Conservation (phyloP, 1,140 invertebrate genomes). For the Apis cerana region DNA sequence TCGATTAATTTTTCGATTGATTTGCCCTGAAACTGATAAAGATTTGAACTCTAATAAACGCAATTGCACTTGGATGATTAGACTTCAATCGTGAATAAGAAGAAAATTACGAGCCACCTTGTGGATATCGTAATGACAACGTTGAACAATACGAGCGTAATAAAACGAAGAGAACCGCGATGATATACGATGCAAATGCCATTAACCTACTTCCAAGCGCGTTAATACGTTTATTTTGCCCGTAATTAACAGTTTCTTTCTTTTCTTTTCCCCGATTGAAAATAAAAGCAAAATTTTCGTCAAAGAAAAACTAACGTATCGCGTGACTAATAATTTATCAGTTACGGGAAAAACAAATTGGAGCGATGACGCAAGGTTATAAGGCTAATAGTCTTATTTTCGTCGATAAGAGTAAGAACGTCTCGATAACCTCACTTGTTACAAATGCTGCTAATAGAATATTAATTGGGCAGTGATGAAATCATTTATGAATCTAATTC, state of each 20-base stretch:
- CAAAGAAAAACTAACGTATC: no score
- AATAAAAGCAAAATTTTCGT: not conserved
- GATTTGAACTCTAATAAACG: no score
- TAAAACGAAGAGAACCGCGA: conserved; percentile 6
- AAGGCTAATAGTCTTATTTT: not conserved
- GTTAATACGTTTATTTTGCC: not conserved
- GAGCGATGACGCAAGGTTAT: not conserved
- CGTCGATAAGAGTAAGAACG: not conserved
- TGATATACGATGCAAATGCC: not conserved
- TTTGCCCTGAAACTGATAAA: no score
- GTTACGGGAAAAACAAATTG: no score
- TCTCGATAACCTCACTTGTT: not conserved
- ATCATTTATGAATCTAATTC: no score
- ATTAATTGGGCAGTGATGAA: not conserved
- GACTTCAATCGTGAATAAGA: not conserved
- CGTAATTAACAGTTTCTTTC: not conserved
- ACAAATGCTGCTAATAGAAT: not conserved
- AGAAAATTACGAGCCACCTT: conserved; percentile 2
- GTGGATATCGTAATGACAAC: not conserved
- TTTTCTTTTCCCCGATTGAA: no score
- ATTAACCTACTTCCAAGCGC: conserved; percentile 11
- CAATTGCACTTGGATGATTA: not conserved
- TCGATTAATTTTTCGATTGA: no score
- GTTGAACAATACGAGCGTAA: conserved; percentile 15
- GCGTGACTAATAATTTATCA: no score